phyloP scores from a whole-genome alignment of 2,797 vertebrate species.

The Cuculus canorus region DNA sequence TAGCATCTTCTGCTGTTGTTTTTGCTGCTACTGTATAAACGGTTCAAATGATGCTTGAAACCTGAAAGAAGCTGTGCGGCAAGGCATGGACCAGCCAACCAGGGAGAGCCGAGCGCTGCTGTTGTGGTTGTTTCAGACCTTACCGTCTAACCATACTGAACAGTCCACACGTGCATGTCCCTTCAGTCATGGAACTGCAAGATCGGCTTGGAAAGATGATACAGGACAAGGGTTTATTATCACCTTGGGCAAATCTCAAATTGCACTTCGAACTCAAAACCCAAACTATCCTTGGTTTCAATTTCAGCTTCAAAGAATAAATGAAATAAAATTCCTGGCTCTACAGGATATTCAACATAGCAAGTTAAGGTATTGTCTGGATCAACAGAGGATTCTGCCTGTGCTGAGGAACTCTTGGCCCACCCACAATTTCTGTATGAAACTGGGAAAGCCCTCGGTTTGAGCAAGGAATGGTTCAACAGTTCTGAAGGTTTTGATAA shows the following conservation, averaged over 20 bases:
- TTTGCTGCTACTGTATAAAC: not conserved
- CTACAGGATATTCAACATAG: not conserved
- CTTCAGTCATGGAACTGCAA: not conserved
- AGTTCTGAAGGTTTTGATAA: not conserved
- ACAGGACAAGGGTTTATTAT: not conserved
- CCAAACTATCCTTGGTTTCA: not conserved
- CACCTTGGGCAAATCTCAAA: not conserved
- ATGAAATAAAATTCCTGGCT: not conserved
- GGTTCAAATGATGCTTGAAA: not conserved
- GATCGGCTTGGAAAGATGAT: not conserved
- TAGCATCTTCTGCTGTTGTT: not conserved
- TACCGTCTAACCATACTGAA: not conserved
- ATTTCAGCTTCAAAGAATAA: not conserved
- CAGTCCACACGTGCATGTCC: not conserved
- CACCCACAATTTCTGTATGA: not conserved
- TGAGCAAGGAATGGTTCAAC: not conserved
- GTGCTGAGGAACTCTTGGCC: not conserved
- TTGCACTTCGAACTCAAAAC: not conserved
- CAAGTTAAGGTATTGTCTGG: not conserved
- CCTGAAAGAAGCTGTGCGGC: not conserved
- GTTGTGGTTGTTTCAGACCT: not conserved
- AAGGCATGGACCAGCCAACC: accelerated
- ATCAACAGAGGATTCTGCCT: not conserved
- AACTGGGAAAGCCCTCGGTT: not conserved
- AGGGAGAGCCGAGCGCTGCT: not conserved